These are phyloP conservation scores for Grus americana DNA, from an alignment of 2,113 vertebrate genomes.

Conservation along the genomic window DNA sequence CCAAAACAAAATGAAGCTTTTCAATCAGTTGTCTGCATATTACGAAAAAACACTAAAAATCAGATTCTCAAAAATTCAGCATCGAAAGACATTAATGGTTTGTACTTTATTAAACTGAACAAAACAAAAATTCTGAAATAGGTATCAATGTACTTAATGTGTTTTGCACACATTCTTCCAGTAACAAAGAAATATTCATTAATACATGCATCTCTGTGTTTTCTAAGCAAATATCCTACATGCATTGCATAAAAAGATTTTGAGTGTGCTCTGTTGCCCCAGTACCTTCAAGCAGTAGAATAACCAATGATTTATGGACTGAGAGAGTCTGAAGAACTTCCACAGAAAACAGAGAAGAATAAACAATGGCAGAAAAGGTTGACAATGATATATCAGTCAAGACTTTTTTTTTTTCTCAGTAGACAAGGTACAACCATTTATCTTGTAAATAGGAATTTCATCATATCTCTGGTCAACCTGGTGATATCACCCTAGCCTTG, in stretches of 20 bases:
- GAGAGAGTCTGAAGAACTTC: conserved; percentile 17
- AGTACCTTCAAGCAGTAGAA: conserved; percentile 37
- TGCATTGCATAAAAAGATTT: background rate
- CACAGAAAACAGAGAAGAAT: conserved; percentile 54
- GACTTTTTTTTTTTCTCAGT: background rate
- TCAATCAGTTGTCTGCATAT: background rate
- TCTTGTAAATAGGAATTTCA: conserved; percentile 61
- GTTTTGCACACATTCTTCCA: background rate
- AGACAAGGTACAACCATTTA: conserved; percentile 46
- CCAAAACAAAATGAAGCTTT: background rate
- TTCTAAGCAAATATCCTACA: background rate
- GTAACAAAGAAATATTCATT: background rate
- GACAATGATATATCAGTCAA: conserved; percentile 57
- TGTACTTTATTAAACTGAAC: background rate
- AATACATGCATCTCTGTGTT: background rate
- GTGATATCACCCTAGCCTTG: conserved; percentile 48
- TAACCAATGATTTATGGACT: conserved; percentile 58
- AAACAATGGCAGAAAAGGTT: conserved; percentile 52
- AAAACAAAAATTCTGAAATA: background rate
- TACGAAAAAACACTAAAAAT: background rate
- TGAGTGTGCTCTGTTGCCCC: background rate
- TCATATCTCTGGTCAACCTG: conserved; percentile 53
- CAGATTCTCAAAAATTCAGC: background rate
- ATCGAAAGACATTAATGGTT: background rate
- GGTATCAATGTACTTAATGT: background rate